Conservation (phyloP, 2,888 invertebrate genomes). For the Cybosia mesomella region DNA sequence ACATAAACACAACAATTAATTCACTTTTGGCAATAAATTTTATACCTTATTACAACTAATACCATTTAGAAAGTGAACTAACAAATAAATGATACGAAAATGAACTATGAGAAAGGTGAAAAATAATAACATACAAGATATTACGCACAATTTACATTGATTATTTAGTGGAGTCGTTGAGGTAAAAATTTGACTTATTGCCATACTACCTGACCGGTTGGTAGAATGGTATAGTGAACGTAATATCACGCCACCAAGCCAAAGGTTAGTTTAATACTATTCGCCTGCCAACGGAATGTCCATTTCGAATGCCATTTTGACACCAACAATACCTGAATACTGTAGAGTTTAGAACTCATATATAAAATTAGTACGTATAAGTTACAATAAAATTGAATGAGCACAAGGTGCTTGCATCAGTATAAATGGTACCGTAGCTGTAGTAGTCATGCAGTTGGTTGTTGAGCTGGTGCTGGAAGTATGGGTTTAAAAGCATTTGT, state of each 20-base stretch:
- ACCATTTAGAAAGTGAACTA: too few species aligned
- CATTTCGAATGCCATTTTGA: constrained; percentile 34
- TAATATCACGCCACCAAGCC: constrained; percentile 62
- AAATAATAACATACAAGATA: neutral
- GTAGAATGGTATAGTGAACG: constrained; percentile 57
- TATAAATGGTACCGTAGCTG: too few species aligned
- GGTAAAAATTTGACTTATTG: neutral
- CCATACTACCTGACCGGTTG: neutral
- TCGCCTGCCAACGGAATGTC: constrained; percentile 51
- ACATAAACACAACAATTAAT: neutral
- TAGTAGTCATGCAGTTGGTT: too few species aligned
- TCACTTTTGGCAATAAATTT: neutral
- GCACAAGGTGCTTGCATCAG: too few species aligned
- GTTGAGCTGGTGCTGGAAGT: too few species aligned
- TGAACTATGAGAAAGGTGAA: neutral
- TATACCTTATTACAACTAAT: too few species aligned
- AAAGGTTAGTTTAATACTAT: constrained; percentile 64
- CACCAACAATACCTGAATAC: constrained; percentile 2
- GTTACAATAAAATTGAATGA: too few species aligned
- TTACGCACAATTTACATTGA: neutral
- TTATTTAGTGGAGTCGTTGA: neutral
- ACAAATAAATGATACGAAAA: too few species aligned
- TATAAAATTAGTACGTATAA: neutral
- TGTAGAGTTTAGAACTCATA: neutral
- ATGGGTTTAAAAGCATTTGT: too few species aligned